Evolutionary conservation across 1,140 invertebrate species (phyloP).

Genomic region (Streblospio benedicti): DNA sequence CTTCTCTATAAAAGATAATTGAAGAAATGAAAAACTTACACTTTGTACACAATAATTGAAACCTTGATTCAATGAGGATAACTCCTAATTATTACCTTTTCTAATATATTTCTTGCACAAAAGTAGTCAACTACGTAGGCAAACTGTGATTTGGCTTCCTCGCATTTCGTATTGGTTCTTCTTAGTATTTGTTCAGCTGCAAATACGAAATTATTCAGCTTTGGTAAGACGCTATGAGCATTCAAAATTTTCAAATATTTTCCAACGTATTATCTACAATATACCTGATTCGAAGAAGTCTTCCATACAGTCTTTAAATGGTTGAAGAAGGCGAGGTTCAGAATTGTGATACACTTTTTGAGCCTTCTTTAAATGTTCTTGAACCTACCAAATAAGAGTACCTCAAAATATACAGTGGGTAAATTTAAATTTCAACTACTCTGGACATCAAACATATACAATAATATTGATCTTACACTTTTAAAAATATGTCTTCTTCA

Average conservation of each 20-base stretch:
- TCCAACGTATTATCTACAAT: not conserved
- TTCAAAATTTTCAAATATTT: not conserved
- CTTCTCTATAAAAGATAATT: not conserved
- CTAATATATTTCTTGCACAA: not conserved
- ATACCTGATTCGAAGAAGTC: slow-evolving; percentile 14
- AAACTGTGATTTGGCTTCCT: not conserved
- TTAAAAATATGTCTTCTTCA: slow-evolving; percentile 29
- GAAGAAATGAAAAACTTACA: not conserved
- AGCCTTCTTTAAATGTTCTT: slow-evolving; percentile 2
- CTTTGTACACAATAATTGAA: not conserved
- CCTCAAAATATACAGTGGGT: not conserved
- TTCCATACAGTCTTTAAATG: slow-evolving; percentile 14
- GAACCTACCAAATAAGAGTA: not conserved
- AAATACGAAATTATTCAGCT: not conserved
- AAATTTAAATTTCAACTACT: not conserved
- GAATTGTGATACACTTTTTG: not conserved
- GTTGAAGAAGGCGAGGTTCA: not conserved
- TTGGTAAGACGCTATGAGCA: no score
- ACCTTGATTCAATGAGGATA: not conserved
- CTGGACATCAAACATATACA: slow-evolving; percentile 19
- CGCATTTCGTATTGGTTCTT: not conserved
- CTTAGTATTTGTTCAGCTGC: slow-evolving; percentile 10
- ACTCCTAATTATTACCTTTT: not conserved
- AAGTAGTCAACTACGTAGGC: not conserved
- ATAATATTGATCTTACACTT: slow-evolving; percentile 26